Evolutionary conservation across 2,797 vertebrate species (phyloP).

Genomic region (Coranthus polyacanthus): DNA sequence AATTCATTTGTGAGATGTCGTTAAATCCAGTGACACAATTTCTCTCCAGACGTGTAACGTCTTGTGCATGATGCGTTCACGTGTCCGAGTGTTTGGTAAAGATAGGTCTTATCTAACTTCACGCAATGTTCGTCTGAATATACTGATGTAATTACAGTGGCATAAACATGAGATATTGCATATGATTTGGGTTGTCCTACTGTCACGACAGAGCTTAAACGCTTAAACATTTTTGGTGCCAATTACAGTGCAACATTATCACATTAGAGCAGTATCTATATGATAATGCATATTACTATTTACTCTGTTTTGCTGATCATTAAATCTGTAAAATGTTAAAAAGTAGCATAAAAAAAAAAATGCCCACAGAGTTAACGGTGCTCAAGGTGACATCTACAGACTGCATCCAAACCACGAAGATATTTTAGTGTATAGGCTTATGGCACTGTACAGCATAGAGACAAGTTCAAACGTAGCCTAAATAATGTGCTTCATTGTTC

Average conservation of each 20-base stretch:
- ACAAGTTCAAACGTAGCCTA: background rate
- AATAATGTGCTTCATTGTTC: too few species aligned
- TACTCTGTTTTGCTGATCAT: background rate
- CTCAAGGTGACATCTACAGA: background rate
- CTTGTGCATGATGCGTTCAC: background rate
- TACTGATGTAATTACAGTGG: background rate
- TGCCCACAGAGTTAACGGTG: background rate
- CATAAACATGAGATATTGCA: background rate
- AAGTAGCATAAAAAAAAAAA: too few species aligned
- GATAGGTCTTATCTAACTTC: slow-evolving; percentile 3
- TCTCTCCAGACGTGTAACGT: slow-evolving; percentile 6
- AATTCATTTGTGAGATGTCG: background rate
- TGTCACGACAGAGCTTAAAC: background rate
- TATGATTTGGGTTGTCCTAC: background rate
- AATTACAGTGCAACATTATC: too few species aligned
- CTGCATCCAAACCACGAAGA: background rate
- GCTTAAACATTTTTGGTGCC: background rate
- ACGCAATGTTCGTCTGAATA: background rate
- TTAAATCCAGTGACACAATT: slow-evolving; percentile 20
- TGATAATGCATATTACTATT: background rate
- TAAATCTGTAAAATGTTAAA: background rate
- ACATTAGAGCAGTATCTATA: too few species aligned
- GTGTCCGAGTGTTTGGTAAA: slow-evolving; percentile 1
- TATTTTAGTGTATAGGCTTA: background rate
- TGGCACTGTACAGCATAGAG: too few species aligned